These are phyloP conservation scores for Pogonocherus hispidulus DNA, from an alignment of 2,888 invertebrate species.

Conservation along the genomic window DNA sequence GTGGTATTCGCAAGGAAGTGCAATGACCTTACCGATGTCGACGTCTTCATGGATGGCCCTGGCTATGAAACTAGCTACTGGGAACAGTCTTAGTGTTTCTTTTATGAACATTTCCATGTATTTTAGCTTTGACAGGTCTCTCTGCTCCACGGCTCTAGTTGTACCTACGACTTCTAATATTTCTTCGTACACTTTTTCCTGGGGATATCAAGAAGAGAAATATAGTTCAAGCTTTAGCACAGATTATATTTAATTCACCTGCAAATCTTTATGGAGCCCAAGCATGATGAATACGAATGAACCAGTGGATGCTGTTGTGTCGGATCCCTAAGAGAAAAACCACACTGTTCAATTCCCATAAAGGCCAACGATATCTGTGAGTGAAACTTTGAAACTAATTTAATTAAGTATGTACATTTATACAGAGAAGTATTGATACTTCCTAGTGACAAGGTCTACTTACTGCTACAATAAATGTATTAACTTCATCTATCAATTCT, in stretches of 20 bases:
- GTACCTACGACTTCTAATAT: slow-evolving; percentile 69
- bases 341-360: too few relatives aligned
- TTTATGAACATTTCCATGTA: slow-evolving; percentile 73
- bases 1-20: background rate
- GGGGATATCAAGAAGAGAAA: slow-evolving; percentile 1
- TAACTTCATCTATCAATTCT: slow-evolving; percentile 73
- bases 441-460: slow-evolving; percentile 60
- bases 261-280: slow-evolving; percentile 57
- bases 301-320: slow-evolving; percentile 56
- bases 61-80: slow-evolving; percentile 71
- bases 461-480: slow-evolving; percentile 73
- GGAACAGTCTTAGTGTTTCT: slow-evolving; percentile 73
- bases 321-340: slow-evolving; percentile 57
- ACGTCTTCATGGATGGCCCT: slow-evolving; percentile 69
- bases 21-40: slow-evolving; percentile 68
- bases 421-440: too few relatives aligned
- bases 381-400: too few relatives aligned
- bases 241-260: slow-evolving; percentile 39
- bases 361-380: too few relatives aligned
- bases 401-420: background rate
- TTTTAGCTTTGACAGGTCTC: slow-evolving; percentile 71
- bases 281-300: slow-evolving; percentile 57
- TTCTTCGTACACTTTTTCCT: slow-evolving; percentile 68
- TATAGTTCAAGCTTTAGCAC: background rate
- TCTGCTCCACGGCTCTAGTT: slow-evolving; percentile 66